Evolutionary conservation across 64 coral and sea anemone genomes (phyloP).

Genomic region (Pachyseris speciosa): DNA sequence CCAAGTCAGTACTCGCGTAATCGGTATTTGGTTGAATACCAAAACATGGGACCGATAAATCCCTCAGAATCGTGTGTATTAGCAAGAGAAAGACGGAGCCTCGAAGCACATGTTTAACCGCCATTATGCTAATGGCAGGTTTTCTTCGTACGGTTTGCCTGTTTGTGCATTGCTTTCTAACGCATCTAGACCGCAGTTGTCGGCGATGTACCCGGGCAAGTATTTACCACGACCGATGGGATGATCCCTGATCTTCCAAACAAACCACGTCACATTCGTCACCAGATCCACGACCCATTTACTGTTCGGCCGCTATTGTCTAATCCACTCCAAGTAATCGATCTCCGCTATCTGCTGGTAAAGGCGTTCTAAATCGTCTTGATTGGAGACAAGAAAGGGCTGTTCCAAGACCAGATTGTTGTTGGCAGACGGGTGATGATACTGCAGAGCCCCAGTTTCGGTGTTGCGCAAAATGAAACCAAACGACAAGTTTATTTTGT

Average conservation of each 20-base stretch:
- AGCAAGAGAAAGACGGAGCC: no score
- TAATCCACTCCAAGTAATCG: neutral
- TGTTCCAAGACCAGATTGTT: neutral
- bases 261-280: neutral
- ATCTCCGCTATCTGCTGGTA: neutral
- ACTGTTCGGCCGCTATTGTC: neutral
- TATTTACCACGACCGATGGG: no score
- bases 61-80: no score
- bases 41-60: no score
- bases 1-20: no score
- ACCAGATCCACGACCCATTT: neutral
- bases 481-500: no score
- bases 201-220: no score
- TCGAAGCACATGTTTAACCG: no score
- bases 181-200: no score
- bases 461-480: neutral
- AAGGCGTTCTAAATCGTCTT: neutral
- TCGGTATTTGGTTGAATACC: no score
- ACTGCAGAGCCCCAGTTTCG: neutral
- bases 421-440: neutral
- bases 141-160: neutral
- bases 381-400: neutral
- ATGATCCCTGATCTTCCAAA: no score
- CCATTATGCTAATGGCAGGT: no score
- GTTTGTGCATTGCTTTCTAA: neutral